A percentile compares a stretch with the other conserved stretches of the same genome.
Evolutionary conservation across 1,140 invertebrate genomes (phyloP).

Genomic region (Drosophila setifemur): DNA sequence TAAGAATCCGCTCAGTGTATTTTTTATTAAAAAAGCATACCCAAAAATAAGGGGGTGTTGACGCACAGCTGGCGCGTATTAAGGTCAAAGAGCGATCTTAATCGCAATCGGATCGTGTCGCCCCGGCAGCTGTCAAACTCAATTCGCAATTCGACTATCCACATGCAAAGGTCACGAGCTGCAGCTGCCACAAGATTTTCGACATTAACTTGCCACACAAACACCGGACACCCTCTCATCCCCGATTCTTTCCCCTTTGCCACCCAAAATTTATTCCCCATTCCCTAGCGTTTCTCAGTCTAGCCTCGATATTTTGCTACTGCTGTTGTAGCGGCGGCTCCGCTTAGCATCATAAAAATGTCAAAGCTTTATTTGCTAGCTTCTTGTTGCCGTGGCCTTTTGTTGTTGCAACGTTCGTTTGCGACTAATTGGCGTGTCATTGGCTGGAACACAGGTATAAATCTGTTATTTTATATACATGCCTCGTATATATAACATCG

Average conservation of each 20-base stretch:
- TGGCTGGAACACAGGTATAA: conserved; percentile 76
- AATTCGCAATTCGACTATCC: conserved; percentile 63
- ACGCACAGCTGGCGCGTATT: conserved; percentile 77
- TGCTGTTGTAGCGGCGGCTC: no score
- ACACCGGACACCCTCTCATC: conserved; percentile 1
- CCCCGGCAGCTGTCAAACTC: conserved; percentile 79
- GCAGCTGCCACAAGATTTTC: conserved; percentile 58
- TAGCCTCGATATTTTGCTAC: conserved; percentile 23
- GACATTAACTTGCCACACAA: conserved; percentile 56
- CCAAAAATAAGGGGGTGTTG: conserved; percentile 49
- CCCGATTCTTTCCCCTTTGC: background rate
- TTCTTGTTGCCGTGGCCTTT: conserved; percentile 30
- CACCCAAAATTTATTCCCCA: conserved; percentile 5
- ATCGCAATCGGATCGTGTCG: conserved; percentile 79
- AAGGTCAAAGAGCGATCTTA: conserved; percentile 79
- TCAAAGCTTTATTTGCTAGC: conserved; percentile 79
- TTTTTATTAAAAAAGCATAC: background rate
- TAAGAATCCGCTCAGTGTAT: background rate
- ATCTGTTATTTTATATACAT: conserved; percentile 80
- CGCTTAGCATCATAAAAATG: conserved; percentile 81
- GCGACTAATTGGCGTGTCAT: conserved; percentile 81
- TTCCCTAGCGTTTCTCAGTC: conserved; percentile 6
- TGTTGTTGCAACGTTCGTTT: conserved; percentile 28
- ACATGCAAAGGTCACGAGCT: conserved; percentile 73
- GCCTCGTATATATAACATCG: conserved; percentile 61